phyloP scores from a whole-genome alignment of 2,888 invertebrate species.

The Epirrhoe alternata region DNA sequence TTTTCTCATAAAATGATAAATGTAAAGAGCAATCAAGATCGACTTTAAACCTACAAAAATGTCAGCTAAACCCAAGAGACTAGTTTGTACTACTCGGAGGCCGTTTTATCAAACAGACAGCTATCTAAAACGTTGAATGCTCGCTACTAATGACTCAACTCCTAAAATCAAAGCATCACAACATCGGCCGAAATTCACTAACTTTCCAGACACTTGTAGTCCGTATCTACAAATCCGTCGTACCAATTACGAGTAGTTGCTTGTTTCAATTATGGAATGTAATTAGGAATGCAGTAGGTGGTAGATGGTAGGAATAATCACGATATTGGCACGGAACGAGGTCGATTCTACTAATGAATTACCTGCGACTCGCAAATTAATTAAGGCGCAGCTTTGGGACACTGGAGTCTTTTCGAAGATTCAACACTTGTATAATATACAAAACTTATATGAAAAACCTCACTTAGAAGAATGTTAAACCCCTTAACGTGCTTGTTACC shows the following conservation, averaged over 20 bases:
- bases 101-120: no score
- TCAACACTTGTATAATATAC: neutral
- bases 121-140: no score
- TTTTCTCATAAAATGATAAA: no score
- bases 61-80: no score
- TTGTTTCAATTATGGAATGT: conserved; percentile 64
- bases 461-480: no score
- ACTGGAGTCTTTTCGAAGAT: conserved; percentile 22
- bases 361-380: conserved; percentile 64
- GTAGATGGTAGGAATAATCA: conserved; percentile 46
- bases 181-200: conserved; percentile 11
- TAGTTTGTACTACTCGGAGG: no score
- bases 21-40: no score
- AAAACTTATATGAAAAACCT: no score
- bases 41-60: no score
- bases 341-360: conserved; percentile 66
- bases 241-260: conserved; percentile 54
- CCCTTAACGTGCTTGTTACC: no score
- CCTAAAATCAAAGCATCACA: neutral
- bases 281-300: conserved; percentile 60
- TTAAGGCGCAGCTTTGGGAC: conserved; percentile 46
- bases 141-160: no score
- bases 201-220: conserved; percentile 6
- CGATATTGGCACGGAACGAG: conserved; percentile 45
- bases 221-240: conserved; percentile 35